Evolutionary conservation across 1,140 invertebrate genomes (phyloP).

Genomic region (Aphelenchoides fujianensis): DNA sequence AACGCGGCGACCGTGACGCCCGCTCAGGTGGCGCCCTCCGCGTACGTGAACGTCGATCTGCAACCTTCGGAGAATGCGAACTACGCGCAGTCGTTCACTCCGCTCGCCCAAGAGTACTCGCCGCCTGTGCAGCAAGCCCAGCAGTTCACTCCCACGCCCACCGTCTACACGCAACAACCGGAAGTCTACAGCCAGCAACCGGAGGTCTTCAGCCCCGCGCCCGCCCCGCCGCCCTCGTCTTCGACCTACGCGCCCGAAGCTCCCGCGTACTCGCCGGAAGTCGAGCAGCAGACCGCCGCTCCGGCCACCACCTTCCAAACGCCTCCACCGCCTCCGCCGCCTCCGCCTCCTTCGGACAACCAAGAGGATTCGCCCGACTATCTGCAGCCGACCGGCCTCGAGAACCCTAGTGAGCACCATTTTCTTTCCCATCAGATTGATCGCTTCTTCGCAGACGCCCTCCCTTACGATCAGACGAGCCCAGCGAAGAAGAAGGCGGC

Average conservation of each 20-base stretch:
- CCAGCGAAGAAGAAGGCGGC: background rate
- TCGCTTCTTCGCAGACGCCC: background rate
- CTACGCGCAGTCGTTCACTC: background rate
- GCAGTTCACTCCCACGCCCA: background rate
- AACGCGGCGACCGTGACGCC: background rate
- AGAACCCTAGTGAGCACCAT: background rate
- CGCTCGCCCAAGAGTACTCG: background rate
- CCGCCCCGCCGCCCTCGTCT: too few relatives aligned
- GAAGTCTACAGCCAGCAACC: background rate
- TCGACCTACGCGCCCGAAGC: background rate
- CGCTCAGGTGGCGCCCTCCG: too few relatives aligned
- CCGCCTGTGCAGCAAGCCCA: background rate
- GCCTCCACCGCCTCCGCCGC: background rate
- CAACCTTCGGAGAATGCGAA: background rate
- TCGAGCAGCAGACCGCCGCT: background rate
- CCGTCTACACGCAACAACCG: background rate
- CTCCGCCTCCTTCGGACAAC: background rate
- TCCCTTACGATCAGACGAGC: background rate
- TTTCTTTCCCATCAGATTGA: background rate
- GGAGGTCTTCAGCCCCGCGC: background rate
- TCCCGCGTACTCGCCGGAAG: background rate
- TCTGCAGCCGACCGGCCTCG: slow-evolving; percentile 6
- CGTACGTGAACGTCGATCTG: background rate
- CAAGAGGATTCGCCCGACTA: background rate
- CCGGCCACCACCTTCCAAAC: background rate